A percentile compares a stretch with the other conserved stretches of the same genome.
Evolutionary conservation across 2,797 vertebrate species (phyloP).

Genomic region (Tolypeutes matacus): DNA sequence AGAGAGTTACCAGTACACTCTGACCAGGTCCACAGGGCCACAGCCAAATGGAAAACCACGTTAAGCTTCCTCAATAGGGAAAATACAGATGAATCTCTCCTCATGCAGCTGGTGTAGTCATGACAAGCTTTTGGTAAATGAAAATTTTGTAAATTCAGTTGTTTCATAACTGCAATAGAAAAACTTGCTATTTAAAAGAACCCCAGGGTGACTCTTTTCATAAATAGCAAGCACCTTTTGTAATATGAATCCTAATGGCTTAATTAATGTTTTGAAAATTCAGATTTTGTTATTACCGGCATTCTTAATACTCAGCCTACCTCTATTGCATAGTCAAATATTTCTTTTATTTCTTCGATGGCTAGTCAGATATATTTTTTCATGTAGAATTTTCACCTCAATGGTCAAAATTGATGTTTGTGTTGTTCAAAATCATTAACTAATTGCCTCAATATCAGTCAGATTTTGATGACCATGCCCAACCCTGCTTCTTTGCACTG

Average conservation of each 20-base stretch:
- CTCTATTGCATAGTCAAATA: constrained; percentile 39
- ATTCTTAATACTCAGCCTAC: constrained; percentile 8
- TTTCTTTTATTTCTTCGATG: background rate
- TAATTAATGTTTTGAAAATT: constrained; percentile 44
- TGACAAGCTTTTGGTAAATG: background rate
- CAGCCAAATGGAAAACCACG: background rate
- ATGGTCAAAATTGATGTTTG: background rate
- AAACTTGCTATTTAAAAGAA: background rate
- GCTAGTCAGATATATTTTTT: background rate
- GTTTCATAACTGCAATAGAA: background rate
- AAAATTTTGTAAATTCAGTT: background rate
- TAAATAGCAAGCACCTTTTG: background rate
- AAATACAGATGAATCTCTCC: background rate
- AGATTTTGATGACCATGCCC: background rate
- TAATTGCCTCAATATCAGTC: background rate
- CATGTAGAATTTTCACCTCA: background rate
- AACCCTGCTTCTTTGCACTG: background rate
- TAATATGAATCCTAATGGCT: constrained; percentile 18
- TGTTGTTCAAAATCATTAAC: background rate
- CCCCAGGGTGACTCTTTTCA: background rate
- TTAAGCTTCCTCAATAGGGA: background rate
- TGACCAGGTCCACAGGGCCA: background rate
- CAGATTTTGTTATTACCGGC: background rate
- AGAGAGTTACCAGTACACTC: background rate
- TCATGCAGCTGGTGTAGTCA: background rate